Percentiles rank a stretch among this genome's conserved stretches.
Conservation (phyloP, 2,113 vertebrate genomes). For the Tylochromis polylepis region DNA sequence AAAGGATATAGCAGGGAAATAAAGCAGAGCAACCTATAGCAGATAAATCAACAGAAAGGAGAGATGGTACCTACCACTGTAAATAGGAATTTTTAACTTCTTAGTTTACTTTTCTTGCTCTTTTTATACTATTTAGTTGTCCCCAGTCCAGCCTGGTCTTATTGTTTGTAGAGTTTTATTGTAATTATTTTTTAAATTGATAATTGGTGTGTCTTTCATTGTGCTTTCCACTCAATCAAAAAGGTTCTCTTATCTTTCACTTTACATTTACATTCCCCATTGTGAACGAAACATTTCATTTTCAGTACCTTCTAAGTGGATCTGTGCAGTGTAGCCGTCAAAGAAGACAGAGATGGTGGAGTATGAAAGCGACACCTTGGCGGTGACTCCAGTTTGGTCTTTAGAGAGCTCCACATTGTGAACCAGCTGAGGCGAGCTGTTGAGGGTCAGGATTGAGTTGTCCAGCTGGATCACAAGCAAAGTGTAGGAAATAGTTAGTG, state of each 20-base stretch:
- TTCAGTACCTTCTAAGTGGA: neutral
- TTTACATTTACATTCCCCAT: neutral
- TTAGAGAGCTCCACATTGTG: neutral
- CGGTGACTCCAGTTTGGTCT: neutral
- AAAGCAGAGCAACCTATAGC: accelerated
- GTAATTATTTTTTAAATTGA: no score
- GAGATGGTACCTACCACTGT: neutral
- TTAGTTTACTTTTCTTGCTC: no score
- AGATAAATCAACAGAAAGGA: neutral
- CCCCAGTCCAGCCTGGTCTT: no score
- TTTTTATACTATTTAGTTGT: no score
- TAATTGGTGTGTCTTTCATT: no score
- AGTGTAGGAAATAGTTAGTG: neutral
- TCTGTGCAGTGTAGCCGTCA: neutral
- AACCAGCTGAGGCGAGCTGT: neutral
- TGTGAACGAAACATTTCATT: accelerated
- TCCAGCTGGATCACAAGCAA: neutral
- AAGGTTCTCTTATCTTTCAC: no score
- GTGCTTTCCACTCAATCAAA: no score
- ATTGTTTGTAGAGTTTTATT: no score
- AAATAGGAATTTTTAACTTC: no score
- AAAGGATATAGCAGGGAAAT: neutral
- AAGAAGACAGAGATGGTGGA: neutral
- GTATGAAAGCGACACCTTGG: neutral
- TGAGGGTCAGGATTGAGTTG: neutral